Conservation (phyloP, 2,797 vertebrate species). For the Cyclopterus lumpus region DNA sequence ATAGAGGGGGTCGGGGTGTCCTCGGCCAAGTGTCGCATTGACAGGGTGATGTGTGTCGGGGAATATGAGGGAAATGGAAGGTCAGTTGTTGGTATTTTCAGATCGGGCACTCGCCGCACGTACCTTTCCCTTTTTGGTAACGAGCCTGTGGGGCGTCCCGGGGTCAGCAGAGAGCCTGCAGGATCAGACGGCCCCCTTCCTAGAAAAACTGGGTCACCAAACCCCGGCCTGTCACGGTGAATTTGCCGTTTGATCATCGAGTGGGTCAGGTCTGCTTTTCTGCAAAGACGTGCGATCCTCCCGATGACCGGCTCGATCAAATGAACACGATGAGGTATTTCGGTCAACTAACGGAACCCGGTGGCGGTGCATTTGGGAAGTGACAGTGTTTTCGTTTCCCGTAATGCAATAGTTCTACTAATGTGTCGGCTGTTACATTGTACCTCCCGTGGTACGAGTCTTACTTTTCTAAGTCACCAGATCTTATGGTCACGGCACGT, state of each 20-base stretch:
- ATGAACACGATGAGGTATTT: not conserved
- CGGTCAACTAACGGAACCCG: slow-evolving; percentile 12
- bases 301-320: slow-evolving; percentile 13
- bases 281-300: slow-evolving; percentile 44
- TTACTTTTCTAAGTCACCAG: not conserved
- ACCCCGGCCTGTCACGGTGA: slow-evolving; percentile 54
- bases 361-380: slow-evolving; percentile 20
- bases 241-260: slow-evolving; percentile 52
- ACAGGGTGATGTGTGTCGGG: slow-evolving; percentile 69
- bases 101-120: slow-evolving; percentile 74
- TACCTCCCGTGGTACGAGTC: not conserved
- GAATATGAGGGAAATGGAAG: slow-evolving; percentile 73
- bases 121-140: slow-evolving; percentile 85
- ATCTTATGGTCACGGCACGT: not conserved
- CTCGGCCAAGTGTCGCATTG: slow-evolving; percentile 71
- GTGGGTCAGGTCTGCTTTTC: slow-evolving; percentile 57
- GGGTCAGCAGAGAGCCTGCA: slow-evolving; percentile 51
- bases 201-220: slow-evolving; percentile 62
- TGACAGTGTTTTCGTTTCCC: not conserved
- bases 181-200: slow-evolving; percentile 35
- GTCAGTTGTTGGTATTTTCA: slow-evolving; percentile 86
- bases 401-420: not conserved
- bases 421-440: not conserved
- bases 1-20: slow-evolving; percentile 38
- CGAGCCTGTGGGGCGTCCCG: slow-evolving; percentile 41